phyloP scores from a whole-genome alignment of 2,113 vertebrate species.

The Amphiprion percula region DNA sequence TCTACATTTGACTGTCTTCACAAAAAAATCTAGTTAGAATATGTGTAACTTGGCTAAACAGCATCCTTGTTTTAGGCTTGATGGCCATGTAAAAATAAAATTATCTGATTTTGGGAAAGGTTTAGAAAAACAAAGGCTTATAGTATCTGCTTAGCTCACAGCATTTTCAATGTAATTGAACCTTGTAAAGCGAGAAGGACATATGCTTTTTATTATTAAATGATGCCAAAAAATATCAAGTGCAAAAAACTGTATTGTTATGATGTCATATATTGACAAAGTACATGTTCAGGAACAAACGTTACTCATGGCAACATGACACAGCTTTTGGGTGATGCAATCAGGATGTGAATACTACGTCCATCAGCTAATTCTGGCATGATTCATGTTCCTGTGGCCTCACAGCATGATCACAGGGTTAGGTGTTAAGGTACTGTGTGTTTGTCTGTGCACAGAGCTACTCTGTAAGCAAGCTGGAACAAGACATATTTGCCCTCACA shows the following conservation, averaged over 20 bases:
- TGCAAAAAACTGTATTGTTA: too few species aligned
- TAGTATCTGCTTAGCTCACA: too few species aligned
- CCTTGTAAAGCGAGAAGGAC: too few species aligned
- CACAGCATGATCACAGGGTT: conserved; percentile 20
- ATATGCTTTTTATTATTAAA: too few species aligned
- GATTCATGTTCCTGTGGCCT: conserved; percentile 28
- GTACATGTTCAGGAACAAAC: conserved; percentile 4
- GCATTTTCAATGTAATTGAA: too few species aligned
- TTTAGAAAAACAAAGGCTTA: not conserved
- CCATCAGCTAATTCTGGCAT: not conserved
- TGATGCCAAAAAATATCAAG: not conserved
- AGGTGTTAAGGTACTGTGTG: not conserved
- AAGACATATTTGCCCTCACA: not conserved
- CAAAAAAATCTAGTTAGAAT: conserved; percentile 1
- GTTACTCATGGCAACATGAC: conserved; percentile 31
- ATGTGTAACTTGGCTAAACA: not conserved
- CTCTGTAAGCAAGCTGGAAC: not conserved
- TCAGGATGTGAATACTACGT: conserved; percentile 40
- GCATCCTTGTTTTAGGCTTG: not conserved
- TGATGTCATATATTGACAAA: not conserved
- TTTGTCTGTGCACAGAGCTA: not conserved
- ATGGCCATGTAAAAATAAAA: not conserved
- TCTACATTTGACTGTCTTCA: conserved; percentile 10
- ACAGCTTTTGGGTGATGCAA: conserved; percentile 21
- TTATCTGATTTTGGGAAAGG: too few species aligned